Percentiles rank a stretch among this genome's conserved stretches.
phyloP scores from a whole-genome alignment of 2,113 vertebrate species.

The Phoenicopterus ruber region DNA sequence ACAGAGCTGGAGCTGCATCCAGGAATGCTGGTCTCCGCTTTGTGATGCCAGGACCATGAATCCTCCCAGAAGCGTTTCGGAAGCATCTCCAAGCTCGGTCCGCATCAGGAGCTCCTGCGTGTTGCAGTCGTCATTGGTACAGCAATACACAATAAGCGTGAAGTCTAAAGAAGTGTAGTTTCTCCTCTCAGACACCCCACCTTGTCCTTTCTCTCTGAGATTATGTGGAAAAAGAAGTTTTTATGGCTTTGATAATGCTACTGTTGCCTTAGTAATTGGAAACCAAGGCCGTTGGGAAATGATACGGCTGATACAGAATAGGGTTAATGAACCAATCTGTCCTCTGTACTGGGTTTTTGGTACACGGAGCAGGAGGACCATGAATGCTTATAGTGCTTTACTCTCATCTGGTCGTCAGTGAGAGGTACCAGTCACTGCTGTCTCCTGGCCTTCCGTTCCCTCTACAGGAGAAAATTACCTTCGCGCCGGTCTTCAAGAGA shows the following conservation, averaged over 20 bases:
- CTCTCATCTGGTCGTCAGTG: neutral
- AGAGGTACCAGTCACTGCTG: neutral
- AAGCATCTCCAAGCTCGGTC: neutral
- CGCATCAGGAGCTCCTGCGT: fast-evolving
- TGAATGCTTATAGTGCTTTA: neutral
- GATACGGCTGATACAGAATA: neutral
- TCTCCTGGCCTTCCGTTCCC: neutral
- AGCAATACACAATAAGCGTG: neutral
- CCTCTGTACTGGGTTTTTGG: neutral
- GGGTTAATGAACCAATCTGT: slow-evolving; percentile 26
- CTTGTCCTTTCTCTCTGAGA: slow-evolving; percentile 2
- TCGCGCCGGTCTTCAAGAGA: neutral
- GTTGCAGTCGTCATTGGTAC: too few relatives aligned
- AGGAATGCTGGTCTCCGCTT: neutral
- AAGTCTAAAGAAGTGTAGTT: neutral
- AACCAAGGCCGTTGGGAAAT: neutral
- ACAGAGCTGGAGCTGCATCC: neutral
- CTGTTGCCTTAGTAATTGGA: slow-evolving; percentile 7
- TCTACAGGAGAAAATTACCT: neutral
- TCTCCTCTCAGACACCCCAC: neutral
- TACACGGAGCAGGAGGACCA: neutral
- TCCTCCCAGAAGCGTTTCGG: neutral
- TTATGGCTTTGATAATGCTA: slow-evolving; percentile 6
- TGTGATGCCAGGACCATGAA: neutral
- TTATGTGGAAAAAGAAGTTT: neutral